phyloP scores from a whole-genome alignment of 2,888 invertebrate species.

The Timandra comae region DNA sequence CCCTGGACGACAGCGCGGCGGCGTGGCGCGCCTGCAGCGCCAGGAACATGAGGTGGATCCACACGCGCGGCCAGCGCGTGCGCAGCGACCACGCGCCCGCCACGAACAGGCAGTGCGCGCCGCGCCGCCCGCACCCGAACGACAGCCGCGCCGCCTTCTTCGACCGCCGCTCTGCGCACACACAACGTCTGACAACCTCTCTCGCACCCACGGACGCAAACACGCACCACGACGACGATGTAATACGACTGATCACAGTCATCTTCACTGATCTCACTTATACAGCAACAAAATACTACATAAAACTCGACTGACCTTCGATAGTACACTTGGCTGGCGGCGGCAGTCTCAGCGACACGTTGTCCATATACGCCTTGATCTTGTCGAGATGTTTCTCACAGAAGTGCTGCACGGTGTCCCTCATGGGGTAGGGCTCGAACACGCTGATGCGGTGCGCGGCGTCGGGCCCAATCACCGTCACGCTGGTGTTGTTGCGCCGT shows the following conservation, averaged over 20 bases:
- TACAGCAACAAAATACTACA: background rate
- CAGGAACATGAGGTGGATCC: constrained; percentile 98
- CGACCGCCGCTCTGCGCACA: constrained; percentile 83
- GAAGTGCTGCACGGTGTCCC: constrained; percentile 95
- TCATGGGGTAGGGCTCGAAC: constrained; percentile 93
- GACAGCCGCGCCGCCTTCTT: constrained; percentile 92
- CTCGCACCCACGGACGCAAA: background rate
- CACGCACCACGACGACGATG: background rate
- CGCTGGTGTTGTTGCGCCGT: constrained; percentile 83
- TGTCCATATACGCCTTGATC: constrained; percentile 93
- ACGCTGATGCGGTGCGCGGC: constrained; percentile 78
- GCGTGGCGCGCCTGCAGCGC: constrained; percentile 90
- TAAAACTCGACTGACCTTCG: constrained; percentile 80
- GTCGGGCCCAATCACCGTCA: constrained; percentile 76
- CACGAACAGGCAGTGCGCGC: constrained; percentile 92
- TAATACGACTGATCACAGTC: background rate
- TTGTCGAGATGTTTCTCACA: constrained; percentile 96
- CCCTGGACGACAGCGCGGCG: constrained; percentile 87
- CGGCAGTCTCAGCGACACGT: constrained; percentile 88
- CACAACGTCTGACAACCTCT: background rate
- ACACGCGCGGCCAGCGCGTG: constrained; percentile 88
- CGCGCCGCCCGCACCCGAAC: constrained; percentile 93
- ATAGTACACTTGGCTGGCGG: constrained; percentile 96
- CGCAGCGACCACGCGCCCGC: constrained; percentile 87
- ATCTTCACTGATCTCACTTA: too few species aligned